Percentiles rank a stretch among this genome's conserved stretches.
phyloP scores from a whole-genome alignment of 2,797 vertebrate genomes.

The Trichosurus vulpecula region DNA sequence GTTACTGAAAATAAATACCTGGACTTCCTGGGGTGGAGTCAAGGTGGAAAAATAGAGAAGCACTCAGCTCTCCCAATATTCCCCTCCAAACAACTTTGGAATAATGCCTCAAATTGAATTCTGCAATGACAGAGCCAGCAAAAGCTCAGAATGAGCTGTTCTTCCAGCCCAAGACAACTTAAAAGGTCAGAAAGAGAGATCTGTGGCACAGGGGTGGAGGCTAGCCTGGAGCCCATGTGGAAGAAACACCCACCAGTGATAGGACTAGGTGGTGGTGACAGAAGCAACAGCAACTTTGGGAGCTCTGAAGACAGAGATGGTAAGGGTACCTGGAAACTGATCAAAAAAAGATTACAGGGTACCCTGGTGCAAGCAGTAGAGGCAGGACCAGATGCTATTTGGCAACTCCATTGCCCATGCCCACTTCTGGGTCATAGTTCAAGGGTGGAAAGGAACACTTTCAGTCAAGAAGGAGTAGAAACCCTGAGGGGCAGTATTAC shows the following conservation, averaged over 20 bases:
- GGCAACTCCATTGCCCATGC: not conserved
- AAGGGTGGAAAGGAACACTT: not conserved
- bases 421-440: not conserved
- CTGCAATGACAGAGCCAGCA: not conserved
- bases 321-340: not conserved
- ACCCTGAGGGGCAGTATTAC: not conserved
- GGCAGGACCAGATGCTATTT: not conserved
- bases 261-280: not conserved
- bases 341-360: not conserved
- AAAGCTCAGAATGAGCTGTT: not conserved
- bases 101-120: not conserved
- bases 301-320: not conserved
- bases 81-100: not conserved
- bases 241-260: not conserved
- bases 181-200: not conserved
- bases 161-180: not conserved
- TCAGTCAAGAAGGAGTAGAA: not conserved
- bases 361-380: not conserved
- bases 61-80: not conserved
- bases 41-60: not conserved
- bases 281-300: not conserved
- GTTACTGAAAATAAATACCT: not conserved
- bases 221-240: not conserved
- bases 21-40: not conserved
- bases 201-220: not conserved